phyloP scores from a whole-genome alignment of 1,140 invertebrate genomes.

The Meloidogyne hapla region DNA sequence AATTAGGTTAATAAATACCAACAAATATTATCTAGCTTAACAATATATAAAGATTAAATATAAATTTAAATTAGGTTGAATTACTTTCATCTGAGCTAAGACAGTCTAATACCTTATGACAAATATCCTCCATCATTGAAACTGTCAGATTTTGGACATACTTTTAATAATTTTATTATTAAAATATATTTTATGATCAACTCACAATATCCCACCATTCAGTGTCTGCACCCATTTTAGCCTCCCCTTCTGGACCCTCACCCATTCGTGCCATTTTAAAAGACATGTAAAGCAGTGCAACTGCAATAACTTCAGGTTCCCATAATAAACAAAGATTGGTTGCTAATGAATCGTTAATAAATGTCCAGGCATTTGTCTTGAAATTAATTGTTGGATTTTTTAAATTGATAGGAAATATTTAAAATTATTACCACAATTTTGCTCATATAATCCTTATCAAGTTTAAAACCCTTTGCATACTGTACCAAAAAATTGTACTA shows the following conservation, averaged over 20 bases:
- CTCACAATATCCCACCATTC: conserved; percentile 30
- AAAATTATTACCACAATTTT: conserved; percentile 84
- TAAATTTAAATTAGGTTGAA: no score
- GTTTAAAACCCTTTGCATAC: conserved; percentile 94
- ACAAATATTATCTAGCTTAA: no score
- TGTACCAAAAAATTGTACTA: conserved; percentile 84
- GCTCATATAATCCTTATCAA: conserved; percentile 80
- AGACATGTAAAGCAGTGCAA: conserved; percentile 56
- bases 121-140: conserved; percentile 52
- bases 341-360: conserved; percentile 95
- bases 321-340: conserved; percentile 94
- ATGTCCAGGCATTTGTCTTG: conserved; percentile 98
- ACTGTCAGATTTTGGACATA: conserved; percentile 36
- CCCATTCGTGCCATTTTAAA: conserved; percentile 47
- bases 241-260: conserved; percentile 67
- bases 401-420: background rate
- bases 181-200: no score
- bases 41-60: no score
- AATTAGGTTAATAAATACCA: no score
- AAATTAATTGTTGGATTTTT: conserved; percentile 67
- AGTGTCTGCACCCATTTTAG: conserved; percentile 76
- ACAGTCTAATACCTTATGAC: conserved; percentile 64
- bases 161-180: conserved; percentile 11
- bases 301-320: conserved; percentile 81
- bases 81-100: no score